Evolutionary conservation across 2,888 invertebrate genomes (phyloP).

Genomic region (Chromoteleia sp.): DNA sequence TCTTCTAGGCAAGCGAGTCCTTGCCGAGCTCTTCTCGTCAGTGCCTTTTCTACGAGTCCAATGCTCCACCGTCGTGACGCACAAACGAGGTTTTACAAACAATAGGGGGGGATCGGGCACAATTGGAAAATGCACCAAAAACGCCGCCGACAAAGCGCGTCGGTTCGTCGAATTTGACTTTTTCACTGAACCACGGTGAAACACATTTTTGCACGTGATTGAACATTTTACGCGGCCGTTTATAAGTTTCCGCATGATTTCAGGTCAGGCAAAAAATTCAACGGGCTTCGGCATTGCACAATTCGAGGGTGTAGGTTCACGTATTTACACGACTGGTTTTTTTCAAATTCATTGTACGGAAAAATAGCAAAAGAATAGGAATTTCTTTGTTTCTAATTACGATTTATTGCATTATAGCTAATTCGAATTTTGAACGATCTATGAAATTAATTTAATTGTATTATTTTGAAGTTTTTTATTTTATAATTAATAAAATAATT

Average conservation of each 20-base stretch:
- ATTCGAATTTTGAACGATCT: no score
- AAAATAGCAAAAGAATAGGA: no score
- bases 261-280: conserved; percentile 18
- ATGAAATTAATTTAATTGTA: no score
- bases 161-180: conserved; percentile 60
- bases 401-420: no score
- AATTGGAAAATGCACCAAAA: conserved; percentile 54
- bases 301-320: conserved; percentile 11
- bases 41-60: conserved; percentile 69
- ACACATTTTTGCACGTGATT: conserved; percentile 49
- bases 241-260: conserved; percentile 59
- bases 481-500: no score
- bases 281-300: conserved; percentile 22
- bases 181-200: conserved; percentile 42
- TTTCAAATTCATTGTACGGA: background rate
- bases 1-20: conserved; percentile 51
- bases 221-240: conserved; percentile 46
- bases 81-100: conserved; percentile 41
- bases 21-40: conserved; percentile 53
- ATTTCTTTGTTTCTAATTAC: no score
- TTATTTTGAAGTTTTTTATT: no score
- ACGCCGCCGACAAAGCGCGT: conserved; percentile 51
- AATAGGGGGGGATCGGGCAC: conserved; percentile 1
- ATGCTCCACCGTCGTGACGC: conserved; percentile 51
- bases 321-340: background rate